These are phyloP conservation scores for Esox masquinongy DNA, from an alignment of 2,797 vertebrate genomes.

Conservation along the genomic window DNA sequence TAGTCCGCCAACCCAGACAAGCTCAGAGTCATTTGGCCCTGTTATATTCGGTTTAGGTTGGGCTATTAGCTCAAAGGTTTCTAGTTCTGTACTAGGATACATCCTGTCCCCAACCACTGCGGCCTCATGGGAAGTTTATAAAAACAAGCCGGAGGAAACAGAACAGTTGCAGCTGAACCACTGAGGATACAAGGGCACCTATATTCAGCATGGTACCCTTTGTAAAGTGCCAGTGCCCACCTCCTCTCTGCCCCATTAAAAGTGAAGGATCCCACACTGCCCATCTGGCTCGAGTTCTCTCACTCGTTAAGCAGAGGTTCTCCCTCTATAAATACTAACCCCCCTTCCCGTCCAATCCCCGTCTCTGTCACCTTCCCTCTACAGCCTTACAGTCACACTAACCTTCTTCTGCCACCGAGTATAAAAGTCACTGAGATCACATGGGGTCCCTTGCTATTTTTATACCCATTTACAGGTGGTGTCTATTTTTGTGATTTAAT, in stretches of 20 bases:
- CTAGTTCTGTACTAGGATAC: not conserved
- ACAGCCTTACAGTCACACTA: not conserved
- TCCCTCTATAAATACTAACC: slow-evolving; percentile 21
- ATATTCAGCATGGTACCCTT: not conserved
- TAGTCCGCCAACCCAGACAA: not conserved
- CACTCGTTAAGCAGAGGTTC: slow-evolving; percentile 13
- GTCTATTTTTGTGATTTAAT: slow-evolving; percentile 16
- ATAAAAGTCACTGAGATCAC: slow-evolving; percentile 21
- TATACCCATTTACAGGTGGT: slow-evolving; percentile 10
- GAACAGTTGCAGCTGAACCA: not conserved
- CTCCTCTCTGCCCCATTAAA: not conserved
- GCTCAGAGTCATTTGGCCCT: not conserved
- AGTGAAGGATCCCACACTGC: not conserved
- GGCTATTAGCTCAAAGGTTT: not conserved
- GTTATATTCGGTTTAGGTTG: not conserved
- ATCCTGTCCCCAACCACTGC: not conserved
- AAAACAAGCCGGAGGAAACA: not conserved
- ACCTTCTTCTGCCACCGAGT: slow-evolving; percentile 3
- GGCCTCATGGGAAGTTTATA: not conserved
- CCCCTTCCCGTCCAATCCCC: not conserved
- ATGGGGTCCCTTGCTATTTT: slow-evolving; percentile 26
- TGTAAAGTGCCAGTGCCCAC: not conserved
- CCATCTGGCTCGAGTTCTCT: slow-evolving; percentile 17
- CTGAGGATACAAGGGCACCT: not conserved
- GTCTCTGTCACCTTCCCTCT: not conserved